A percentile compares a stretch with the other conserved stretches of the same genome.
These are phyloP conservation scores for Chloebia gouldiae DNA, from an alignment of 2,113 vertebrate species.

Conservation along the genomic window DNA sequence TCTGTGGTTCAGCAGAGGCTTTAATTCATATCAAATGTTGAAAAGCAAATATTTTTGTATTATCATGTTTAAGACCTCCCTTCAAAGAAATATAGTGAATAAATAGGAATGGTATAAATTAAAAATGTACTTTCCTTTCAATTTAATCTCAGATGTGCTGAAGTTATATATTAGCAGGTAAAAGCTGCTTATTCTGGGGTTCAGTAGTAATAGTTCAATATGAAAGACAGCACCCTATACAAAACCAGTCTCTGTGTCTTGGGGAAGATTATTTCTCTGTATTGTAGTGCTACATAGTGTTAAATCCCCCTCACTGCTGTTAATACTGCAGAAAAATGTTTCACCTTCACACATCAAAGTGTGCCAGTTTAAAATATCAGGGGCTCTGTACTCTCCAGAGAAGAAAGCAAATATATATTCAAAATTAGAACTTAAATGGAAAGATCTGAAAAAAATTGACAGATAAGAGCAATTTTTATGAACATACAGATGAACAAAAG, in stretches of 20 bases:
- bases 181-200: not conserved
- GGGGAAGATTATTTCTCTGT: not conserved
- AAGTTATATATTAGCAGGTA: not conserved
- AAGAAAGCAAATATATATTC: not conserved
- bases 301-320: not conserved
- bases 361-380: not conserved
- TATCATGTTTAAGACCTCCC: not conserved
- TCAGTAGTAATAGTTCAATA: not conserved
- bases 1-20: not conserved
- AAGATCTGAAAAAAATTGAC: not conserved
- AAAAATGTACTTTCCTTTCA: not conserved
- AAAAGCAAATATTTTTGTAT: not conserved
- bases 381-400: not conserved
- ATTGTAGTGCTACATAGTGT: not conserved
- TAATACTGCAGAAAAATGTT: conserved; percentile 9
- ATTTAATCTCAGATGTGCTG: not conserved
- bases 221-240: not conserved
- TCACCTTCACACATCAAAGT: not conserved
- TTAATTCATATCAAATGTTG: not conserved
- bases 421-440: not conserved
- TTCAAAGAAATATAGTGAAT: not conserved
- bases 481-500: not conserved
- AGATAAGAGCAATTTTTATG: not conserved
- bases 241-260: not conserved
- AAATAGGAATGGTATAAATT: not conserved